These are phyloP conservation scores for Hemibagrus wyckioides DNA, from an alignment of 2,113 vertebrate genomes.

Conservation along the genomic window DNA sequence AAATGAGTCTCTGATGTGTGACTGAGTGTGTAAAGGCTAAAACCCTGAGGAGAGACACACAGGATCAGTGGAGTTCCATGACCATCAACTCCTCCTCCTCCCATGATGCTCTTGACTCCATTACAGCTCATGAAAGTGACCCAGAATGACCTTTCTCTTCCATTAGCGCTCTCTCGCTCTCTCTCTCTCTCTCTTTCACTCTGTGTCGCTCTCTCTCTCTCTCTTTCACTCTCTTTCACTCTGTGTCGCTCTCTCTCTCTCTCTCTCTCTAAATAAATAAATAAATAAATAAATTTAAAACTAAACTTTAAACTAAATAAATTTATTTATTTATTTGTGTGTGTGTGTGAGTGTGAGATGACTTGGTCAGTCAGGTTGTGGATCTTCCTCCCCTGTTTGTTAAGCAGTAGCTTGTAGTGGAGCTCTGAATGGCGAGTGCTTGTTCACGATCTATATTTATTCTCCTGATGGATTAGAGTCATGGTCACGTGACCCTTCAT, in stretches of 20 bases:
- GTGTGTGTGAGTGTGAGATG: too few species aligned
- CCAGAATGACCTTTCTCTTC: neutral
- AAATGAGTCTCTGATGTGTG: neutral
- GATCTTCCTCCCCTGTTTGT: neutral
- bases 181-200: neutral
- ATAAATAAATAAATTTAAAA: too few species aligned
- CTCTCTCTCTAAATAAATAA: too few species aligned
- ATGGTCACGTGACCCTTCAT: neutral
- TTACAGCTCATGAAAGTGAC: neutral
- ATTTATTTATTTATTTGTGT: too few species aligned
- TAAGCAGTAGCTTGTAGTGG: neutral
- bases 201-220: too few species aligned
- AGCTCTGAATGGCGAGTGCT: neutral
- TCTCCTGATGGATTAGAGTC: neutral
- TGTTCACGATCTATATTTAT: neutral
- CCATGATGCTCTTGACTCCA: neutral
- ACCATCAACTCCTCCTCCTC: neutral
- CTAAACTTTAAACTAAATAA: too few species aligned
- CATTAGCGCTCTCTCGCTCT: neutral
- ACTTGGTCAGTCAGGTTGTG: neutral
- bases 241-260: too few species aligned
- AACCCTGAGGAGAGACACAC: too few species aligned
- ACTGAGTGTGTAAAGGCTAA: neutral
- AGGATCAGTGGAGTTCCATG: too few species aligned
- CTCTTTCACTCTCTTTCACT: too few species aligned